Percentiles rank a stretch among this genome's conserved stretches.
Conservation (phyloP, 2,113 vertebrate species). For the Phalacrocorax brasilianus region DNA sequence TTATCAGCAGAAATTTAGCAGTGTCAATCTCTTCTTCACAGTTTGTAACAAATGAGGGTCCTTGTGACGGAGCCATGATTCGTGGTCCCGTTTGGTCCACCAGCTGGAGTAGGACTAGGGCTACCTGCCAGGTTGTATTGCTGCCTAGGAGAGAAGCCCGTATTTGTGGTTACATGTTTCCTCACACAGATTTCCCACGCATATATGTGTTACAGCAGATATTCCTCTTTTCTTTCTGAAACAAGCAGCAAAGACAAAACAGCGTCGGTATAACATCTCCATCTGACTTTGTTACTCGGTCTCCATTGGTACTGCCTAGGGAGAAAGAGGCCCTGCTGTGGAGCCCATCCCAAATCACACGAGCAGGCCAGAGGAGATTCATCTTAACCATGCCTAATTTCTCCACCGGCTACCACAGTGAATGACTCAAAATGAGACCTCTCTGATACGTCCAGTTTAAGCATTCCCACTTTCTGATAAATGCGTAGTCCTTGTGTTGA, state of each 20-base stretch:
- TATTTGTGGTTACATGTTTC: background rate
- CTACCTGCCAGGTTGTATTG: background rate
- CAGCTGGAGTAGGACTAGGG: background rate
- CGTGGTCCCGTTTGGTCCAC: background rate
- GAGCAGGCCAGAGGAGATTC: background rate
- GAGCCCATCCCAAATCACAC: background rate
- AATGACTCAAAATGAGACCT: background rate
- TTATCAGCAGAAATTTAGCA: background rate
- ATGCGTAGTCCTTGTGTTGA: background rate
- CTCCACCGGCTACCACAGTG: background rate
- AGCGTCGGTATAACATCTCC: background rate
- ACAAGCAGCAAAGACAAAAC: background rate
- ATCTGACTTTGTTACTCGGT: background rate
- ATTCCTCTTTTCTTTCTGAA: background rate
- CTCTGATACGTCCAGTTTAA: background rate
- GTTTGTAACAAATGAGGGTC: background rate
- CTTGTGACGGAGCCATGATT: background rate
- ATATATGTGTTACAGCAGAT: background rate
- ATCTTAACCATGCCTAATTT: background rate
- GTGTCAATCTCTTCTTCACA: background rate
- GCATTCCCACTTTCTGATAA: background rate
- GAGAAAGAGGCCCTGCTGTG: background rate
- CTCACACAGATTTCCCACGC: background rate
- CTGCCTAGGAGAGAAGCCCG: background rate
- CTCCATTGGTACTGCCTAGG: background rate